A percentile compares a stretch with the other conserved stretches of the same genome.
phyloP scores from a whole-genome alignment of 2,888 invertebrate species.

The Muschampia plurimacula region DNA sequence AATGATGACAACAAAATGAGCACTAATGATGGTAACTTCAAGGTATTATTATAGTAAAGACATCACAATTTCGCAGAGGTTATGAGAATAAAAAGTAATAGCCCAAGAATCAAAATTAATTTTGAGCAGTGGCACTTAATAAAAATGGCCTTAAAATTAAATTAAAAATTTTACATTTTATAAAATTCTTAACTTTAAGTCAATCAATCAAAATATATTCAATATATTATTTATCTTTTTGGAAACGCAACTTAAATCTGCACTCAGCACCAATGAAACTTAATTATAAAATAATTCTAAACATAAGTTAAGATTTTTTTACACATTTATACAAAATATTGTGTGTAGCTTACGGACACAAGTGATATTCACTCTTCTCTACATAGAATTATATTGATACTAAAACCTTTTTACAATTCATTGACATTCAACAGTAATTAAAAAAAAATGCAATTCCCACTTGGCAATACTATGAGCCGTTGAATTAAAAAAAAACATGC shows the following conservation, averaged over 20 bases:
- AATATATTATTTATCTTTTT: conserved; percentile 34
- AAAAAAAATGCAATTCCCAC: conserved; percentile 22
- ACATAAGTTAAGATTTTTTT: conserved; percentile 70
- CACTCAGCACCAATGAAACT: conserved; percentile 70
- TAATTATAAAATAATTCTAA: conserved; percentile 61
- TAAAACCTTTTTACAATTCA: not conserved
- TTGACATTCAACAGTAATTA: not conserved
- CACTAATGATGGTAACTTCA: conserved; percentile 80
- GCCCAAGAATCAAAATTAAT: conserved; percentile 17
- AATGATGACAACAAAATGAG: conserved; percentile 72
- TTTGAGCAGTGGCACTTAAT: conserved; percentile 25
- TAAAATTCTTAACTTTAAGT: not conserved
- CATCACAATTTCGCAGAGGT: conserved; percentile 74
- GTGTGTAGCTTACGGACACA: conserved; percentile 34
- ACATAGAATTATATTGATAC: not conserved
- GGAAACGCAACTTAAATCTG: conserved; percentile 63
- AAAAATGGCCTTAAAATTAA: conserved; percentile 11
- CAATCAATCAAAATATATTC: conserved; percentile 10
- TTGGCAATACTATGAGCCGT: not conserved
- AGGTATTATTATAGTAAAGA: conserved; percentile 60
- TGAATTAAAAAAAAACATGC: not conserved
- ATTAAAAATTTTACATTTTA: conserved; percentile 5
- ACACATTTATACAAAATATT: conserved; percentile 71
- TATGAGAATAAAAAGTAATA: conserved; percentile 48
- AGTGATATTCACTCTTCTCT: not conserved